Conservation (phyloP, 2,113 vertebrate genomes). For the Maccullochella peelii region DNA sequence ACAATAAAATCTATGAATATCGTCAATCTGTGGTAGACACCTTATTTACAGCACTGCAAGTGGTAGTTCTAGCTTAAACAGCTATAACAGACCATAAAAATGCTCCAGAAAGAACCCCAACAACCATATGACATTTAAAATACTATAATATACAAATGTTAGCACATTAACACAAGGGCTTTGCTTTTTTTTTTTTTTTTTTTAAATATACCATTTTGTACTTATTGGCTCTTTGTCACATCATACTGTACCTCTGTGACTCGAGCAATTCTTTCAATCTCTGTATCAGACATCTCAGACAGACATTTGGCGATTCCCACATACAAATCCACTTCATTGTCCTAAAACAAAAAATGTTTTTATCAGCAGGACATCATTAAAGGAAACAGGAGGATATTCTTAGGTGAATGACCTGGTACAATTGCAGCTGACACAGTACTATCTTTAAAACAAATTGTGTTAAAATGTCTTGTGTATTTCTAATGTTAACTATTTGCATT, state of each 20-base stretch:
- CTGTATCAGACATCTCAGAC: conserved; percentile 90
- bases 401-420: neutral
- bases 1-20: no score
- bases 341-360: conserved; percentile 79
- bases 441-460: neutral
- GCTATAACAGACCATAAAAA: neutral
- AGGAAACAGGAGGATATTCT: neutral
- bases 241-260: conserved; percentile 87
- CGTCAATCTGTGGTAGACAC: neutral
- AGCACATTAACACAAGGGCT: neutral
- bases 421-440: neutral
- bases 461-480: neutral
- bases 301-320: conserved; percentile 88
- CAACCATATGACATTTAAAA: neutral
- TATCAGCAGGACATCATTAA: neutral
- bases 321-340: conserved; percentile 86
- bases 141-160: no score
- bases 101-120: neutral
- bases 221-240: neutral
- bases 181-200: neutral
- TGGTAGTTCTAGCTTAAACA: neutral
- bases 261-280: conserved; percentile 83
- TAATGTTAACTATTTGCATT: neutral
- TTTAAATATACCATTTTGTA: neutral
- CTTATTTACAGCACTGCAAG: neutral